These are phyloP conservation scores for Dolichopus griseipennis DNA, from an alignment of 2,888 invertebrate species.

Conservation along the genomic window DNA sequence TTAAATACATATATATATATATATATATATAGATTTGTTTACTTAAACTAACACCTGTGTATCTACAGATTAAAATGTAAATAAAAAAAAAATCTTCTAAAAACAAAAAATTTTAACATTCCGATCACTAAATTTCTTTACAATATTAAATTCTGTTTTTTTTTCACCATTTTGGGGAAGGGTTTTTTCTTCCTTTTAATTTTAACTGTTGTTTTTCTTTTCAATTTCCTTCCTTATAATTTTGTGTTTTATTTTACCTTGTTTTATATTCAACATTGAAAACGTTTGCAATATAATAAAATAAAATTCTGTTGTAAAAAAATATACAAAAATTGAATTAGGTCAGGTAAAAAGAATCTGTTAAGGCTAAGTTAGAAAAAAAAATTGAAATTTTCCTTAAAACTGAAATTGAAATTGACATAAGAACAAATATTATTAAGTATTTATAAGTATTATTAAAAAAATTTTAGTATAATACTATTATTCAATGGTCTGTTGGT, in stretches of 20 bases:
- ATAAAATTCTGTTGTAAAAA: background rate
- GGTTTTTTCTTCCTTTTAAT: background rate
- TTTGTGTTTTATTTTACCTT: too few species aligned
- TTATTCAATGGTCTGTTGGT: too few species aligned
- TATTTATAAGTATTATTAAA: too few species aligned
- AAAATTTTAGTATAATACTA: too few species aligned
- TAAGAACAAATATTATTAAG: too few species aligned
- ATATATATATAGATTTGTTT: too few species aligned
- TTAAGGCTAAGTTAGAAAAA: background rate
- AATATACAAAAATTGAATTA: background rate
- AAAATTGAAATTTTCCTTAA: background rate
- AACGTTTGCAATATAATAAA: background rate
- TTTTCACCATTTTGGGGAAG: background rate
- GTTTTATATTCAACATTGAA: background rate
- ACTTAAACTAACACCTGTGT: too few species aligned
- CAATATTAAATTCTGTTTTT: background rate
- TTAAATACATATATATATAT: too few species aligned
- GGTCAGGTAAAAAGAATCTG: slow-evolving; percentile 3
- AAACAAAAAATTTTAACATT: background rate
- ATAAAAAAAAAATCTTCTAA: background rate
- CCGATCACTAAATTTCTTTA: background rate
- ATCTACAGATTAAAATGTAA: too few species aligned
- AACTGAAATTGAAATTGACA: too few species aligned
- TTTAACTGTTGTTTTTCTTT: background rate
- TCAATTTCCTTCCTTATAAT: background rate